These are phyloP conservation scores for Athripsodes cinereus DNA, from an alignment of 2,888 invertebrate genomes.

Conservation along the genomic window DNA sequence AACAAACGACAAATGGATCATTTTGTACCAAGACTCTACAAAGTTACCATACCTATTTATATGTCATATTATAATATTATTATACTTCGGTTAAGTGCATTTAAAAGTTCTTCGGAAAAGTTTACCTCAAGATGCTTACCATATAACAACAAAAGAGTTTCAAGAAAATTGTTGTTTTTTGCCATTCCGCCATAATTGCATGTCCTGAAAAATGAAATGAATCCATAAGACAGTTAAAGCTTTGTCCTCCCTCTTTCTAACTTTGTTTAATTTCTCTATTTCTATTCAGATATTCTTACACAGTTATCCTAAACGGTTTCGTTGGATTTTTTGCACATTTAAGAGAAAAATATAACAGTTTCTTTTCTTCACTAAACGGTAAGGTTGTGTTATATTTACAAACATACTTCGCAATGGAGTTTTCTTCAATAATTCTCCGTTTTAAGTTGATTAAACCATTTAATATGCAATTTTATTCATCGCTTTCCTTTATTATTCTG, in stretches of 20 bases:
- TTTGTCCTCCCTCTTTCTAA: slow-evolving; percentile 3
- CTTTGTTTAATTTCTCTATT: slow-evolving; percentile 11
- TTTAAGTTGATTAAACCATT: neutral
- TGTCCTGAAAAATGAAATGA: slow-evolving; percentile 18
- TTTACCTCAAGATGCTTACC: slow-evolving; percentile 21
- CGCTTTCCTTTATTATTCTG: too few species aligned
- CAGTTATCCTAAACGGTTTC: slow-evolving; percentile 2
- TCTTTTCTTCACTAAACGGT: neutral
- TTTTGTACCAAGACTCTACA: slow-evolving; percentile 25
- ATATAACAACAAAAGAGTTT: slow-evolving; percentile 21
- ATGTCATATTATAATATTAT: too few species aligned
- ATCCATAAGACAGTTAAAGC: slow-evolving; percentile 13
- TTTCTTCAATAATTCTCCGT: neutral
- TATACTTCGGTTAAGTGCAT: slow-evolving; percentile 26
- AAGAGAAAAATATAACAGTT: neutral
- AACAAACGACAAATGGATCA: slow-evolving; percentile 25
- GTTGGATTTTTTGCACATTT: neutral
- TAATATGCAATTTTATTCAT: neutral
- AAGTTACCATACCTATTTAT: slow-evolving; percentile 25
- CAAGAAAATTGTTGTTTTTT: slow-evolving; percentile 16
- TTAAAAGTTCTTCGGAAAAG: slow-evolving; percentile 21
- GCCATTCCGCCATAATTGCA: slow-evolving; percentile 12
- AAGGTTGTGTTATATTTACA: neutral
- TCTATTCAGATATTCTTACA: slow-evolving; percentile 7
- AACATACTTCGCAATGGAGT: neutral